A percentile compares a stretch with the other conserved stretches of the same genome.
Evolutionary conservation across 64 coral and sea anemone genomes (phyloP).

Genomic region (Dendronephthya gigantea): DNA sequence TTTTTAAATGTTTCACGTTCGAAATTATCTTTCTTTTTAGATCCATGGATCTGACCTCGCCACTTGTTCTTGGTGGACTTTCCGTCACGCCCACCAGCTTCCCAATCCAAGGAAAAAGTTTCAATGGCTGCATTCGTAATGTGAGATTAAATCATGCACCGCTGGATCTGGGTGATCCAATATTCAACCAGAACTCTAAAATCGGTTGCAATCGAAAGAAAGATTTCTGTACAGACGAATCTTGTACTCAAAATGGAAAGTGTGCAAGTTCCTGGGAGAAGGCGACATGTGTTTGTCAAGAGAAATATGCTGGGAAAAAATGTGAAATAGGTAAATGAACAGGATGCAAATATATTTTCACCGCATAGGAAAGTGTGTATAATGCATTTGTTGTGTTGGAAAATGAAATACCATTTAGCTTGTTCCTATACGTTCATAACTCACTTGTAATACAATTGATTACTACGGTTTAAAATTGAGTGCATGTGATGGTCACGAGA

Average conservation of each 20-base stretch:
- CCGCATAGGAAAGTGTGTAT: too few relatives aligned
- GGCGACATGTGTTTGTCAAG: slow-evolving; percentile 40
- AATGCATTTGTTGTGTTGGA: too few relatives aligned
- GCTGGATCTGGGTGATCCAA: slow-evolving; percentile 53
- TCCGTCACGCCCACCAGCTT: slow-evolving; percentile 18
- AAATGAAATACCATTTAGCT: too few relatives aligned
- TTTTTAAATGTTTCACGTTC: too few relatives aligned
- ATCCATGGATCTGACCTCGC: slow-evolving; percentile 69
- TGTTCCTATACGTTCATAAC: too few relatives aligned
- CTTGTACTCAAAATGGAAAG: slow-evolving; percentile 45
- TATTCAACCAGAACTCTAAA: slow-evolving; percentile 43
- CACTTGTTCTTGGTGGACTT: slow-evolving; percentile 63
- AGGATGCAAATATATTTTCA: not conserved
- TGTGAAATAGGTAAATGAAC: slow-evolving; percentile 61
- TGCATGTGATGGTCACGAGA: too few relatives aligned
- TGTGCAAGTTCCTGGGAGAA: slow-evolving; percentile 47
- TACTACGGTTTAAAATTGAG: too few relatives aligned
- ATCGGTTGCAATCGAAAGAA: slow-evolving; percentile 43
- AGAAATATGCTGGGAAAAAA: slow-evolving; percentile 53
- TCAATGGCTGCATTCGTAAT: slow-evolving; percentile 69
- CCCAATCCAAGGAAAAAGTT: slow-evolving; percentile 41
- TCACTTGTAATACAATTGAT: too few relatives aligned
- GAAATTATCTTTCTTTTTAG: slow-evolving; percentile 19
- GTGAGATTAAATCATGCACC: slow-evolving; percentile 56
- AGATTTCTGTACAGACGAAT: slow-evolving; percentile 45